These are phyloP conservation scores for Corythaixoides concolor DNA, from an alignment of 2,113 vertebrate genomes.

Conservation along the genomic window DNA sequence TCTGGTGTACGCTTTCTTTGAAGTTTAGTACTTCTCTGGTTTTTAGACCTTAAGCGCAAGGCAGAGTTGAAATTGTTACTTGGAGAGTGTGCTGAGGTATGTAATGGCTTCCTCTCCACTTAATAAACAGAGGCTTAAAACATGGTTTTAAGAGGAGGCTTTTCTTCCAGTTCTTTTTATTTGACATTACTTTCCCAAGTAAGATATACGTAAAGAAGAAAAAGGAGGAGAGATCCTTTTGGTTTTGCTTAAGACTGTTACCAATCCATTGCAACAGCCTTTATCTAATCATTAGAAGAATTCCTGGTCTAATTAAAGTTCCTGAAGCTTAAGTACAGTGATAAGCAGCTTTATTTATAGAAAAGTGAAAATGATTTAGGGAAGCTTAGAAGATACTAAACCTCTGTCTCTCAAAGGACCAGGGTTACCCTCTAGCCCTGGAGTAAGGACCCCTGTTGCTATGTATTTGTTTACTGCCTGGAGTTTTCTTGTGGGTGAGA, in stretches of 20 bases:
- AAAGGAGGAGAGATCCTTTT: not conserved
- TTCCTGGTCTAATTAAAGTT: slow-evolving; percentile 55
- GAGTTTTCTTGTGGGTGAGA: not conserved
- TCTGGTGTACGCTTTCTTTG: not conserved
- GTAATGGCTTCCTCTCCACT: not conserved
- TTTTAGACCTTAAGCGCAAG: not conserved
- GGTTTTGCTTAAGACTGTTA: not conserved
- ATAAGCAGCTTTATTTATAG: slow-evolving; percentile 63
- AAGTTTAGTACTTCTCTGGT: not conserved
- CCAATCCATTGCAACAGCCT: not conserved
- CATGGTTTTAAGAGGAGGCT: not conserved
- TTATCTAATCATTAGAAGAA: slow-evolving; percentile 62
- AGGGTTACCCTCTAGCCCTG: not conserved
- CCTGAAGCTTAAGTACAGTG: slow-evolving; percentile 37
- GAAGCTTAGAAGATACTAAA: not conserved
- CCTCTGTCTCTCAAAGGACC: not conserved
- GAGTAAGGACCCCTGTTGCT: not conserved
- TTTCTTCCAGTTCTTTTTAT: not conserved
- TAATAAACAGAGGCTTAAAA: not conserved
- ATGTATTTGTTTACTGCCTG: not conserved
- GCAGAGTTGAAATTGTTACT: not conserved
- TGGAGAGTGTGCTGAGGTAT: not conserved
- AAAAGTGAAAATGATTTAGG: slow-evolving; percentile 28
- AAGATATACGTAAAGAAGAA: not conserved
- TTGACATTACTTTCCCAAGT: not conserved